Conservation (phyloP, 2,113 vertebrate species). For the Hippocampus abdominalis region DNA sequence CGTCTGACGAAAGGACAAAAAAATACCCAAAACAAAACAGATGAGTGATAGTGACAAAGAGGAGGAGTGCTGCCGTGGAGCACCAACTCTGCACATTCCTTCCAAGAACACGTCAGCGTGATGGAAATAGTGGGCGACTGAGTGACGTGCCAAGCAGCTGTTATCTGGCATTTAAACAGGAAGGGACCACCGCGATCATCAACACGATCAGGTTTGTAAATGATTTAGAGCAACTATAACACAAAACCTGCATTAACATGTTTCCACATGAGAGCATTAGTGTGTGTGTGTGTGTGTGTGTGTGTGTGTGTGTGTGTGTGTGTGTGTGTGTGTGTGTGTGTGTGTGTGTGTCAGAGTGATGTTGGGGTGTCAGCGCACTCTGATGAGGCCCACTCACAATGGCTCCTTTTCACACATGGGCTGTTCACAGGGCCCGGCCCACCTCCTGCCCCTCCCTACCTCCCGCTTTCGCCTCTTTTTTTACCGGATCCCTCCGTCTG, state of each 20-base stretch:
- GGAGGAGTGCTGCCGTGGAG: background rate
- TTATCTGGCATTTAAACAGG: background rate
- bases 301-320: background rate
- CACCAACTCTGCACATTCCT: background rate
- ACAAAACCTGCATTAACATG: slow-evolving; percentile 4
- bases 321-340: slow-evolving; percentile 10
- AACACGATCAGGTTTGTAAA: background rate
- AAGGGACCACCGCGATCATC: background rate
- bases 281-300: slow-evolving; percentile 18
- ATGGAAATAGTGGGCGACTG: background rate
- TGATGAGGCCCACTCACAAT: slow-evolving; percentile 69
- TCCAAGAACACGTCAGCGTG: slow-evolving; percentile 1
- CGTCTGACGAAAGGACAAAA: background rate
- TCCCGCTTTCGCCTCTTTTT: slow-evolving; percentile 42
- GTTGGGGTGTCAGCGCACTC: slow-evolving; percentile 43
- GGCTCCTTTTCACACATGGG: slow-evolving; percentile 70
- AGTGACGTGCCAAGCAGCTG: background rate
- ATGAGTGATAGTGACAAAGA: background rate
- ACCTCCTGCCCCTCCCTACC: slow-evolving; percentile 55
- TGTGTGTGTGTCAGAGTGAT: slow-evolving; percentile 15
- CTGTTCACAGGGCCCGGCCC: slow-evolving; percentile 48
- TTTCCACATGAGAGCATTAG: slow-evolving; percentile 40
- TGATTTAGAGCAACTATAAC: background rate
- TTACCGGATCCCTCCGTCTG: slow-evolving; percentile 63
- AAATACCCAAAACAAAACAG: background rate